phyloP scores from a whole-genome alignment of 2,113 vertebrate genomes.

The Sterrhoptilus dennistouni region DNA sequence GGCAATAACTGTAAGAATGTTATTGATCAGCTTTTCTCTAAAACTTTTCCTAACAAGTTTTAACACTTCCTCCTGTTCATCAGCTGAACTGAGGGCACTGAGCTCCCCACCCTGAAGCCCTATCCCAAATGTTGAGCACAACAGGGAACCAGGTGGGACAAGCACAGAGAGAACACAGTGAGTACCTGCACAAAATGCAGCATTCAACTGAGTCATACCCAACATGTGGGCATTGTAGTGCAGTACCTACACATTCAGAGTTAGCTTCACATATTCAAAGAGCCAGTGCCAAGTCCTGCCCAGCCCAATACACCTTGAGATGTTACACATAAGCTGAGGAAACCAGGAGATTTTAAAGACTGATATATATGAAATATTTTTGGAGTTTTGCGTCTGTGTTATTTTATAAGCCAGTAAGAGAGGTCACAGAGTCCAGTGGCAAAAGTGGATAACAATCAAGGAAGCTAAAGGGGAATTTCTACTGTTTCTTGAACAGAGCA shows the following conservation, averaged over 20 bases:
- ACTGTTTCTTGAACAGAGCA: neutral
- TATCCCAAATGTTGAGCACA: neutral
- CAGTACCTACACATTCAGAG: neutral
- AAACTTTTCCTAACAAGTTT: neutral
- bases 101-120: neutral
- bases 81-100: neutral
- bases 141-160: neutral
- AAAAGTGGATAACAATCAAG: neutral
- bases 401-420: neutral
- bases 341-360: neutral
- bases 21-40: neutral
- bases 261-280: neutral
- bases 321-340: neutral
- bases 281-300: neutral
- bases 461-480: neutral
- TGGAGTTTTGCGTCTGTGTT: neutral
- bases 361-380: neutral
- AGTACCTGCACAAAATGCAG: neutral
- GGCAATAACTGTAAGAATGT: neutral
- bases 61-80: neutral
- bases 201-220: neutral
- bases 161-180: neutral
- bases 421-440: neutral
- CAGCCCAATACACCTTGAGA: neutral
- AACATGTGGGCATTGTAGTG: neutral